These are phyloP conservation scores for Coregonus sp. DNA, from an alignment of 2,797 vertebrate genomes.

Conservation along the genomic window DNA sequence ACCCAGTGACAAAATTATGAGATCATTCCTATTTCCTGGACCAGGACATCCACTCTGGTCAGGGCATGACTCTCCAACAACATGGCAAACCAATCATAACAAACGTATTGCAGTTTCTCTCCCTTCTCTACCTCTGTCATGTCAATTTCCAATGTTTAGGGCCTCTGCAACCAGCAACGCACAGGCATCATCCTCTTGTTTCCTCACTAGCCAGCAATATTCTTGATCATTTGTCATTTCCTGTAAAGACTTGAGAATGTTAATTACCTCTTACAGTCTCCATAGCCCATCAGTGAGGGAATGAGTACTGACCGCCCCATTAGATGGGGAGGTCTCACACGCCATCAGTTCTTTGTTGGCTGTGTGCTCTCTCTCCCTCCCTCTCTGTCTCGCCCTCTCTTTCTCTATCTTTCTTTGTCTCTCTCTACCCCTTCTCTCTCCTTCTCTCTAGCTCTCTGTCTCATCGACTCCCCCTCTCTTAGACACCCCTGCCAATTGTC, in stretches of 20 bases:
- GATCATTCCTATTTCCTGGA: background rate
- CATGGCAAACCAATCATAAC: background rate
- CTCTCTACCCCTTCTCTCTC: slow-evolving; percentile 1
- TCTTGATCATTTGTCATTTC: slow-evolving; percentile 20
- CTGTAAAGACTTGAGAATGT: slow-evolving; percentile 17
- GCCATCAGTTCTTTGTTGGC: background rate
- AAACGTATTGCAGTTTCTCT: background rate
- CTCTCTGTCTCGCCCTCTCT: background rate
- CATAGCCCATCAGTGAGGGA: slow-evolving; percentile 25
- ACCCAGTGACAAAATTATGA: background rate
- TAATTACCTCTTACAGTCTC: slow-evolving; percentile 30
- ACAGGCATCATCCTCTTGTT: background rate
- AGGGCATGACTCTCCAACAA: background rate
- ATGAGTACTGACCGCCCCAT: slow-evolving; percentile 34
- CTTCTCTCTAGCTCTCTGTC: slow-evolving; percentile 9
- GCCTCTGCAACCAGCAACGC: too few species aligned
- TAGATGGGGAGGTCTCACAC: slow-evolving; percentile 20
- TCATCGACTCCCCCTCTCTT: background rate
- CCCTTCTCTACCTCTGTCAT: background rate
- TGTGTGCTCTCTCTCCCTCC: background rate
- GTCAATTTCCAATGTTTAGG: too few species aligned
- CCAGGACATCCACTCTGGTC: background rate
- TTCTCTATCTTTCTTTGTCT: background rate
- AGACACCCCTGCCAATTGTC: slow-evolving; percentile 45
- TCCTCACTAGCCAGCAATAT: background rate